Base-by-base conservation (phyloP, 2,888 invertebrate species). In the Ormyrus labotus region DNA sequence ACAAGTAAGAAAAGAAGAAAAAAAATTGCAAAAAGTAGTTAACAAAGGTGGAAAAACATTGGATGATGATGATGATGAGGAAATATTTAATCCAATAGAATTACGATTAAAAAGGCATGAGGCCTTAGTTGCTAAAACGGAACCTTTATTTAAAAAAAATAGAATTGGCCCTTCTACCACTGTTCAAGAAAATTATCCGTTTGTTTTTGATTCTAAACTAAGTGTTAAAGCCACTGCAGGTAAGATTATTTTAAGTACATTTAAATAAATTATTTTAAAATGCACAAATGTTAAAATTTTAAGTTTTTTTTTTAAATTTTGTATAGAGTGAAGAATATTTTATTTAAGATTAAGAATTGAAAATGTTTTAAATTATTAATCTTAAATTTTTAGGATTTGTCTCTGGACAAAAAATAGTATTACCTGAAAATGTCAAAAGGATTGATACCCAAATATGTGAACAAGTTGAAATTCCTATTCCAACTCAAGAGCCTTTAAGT, bases 161-260 rank as follows among this genome's bases (percentile, higher is more conserved):
- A 85, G 89, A 58, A 88, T 85, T 61, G 85, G 88, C 10, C 61
- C 67, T 6, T 65, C 67, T 51, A 83, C 91, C 10, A 81, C 92
- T 55, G 90, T 91, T 84, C 91, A 92, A 88, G 92, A 94, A 83
- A 93, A 93, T 34, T 97, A 95, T 91, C 98, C 98, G 0, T 95
- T 95, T 91, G 98, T 98, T 0, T 98, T 95, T 89, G 98, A 98
- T 89, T 94, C 94, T 1, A 94, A 95, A 83, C 92, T 94, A 65
- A 92, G 94, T 79, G 94, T 95, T 0, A 95, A 95, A 87, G 92
- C 93, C 85, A 91, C 93, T 3, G 93, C 95, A 81, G 94, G 93
- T 93, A 89, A 85, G 34, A 34, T 34, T 34, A 34, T 34, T 34
- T 34, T 34, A 34, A 34, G 34, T 34, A 2, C 11, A 72, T 51